These are phyloP conservation scores for Flexamia atlantica DNA, from an alignment of 2,888 invertebrate genomes.

Conservation along the genomic window DNA sequence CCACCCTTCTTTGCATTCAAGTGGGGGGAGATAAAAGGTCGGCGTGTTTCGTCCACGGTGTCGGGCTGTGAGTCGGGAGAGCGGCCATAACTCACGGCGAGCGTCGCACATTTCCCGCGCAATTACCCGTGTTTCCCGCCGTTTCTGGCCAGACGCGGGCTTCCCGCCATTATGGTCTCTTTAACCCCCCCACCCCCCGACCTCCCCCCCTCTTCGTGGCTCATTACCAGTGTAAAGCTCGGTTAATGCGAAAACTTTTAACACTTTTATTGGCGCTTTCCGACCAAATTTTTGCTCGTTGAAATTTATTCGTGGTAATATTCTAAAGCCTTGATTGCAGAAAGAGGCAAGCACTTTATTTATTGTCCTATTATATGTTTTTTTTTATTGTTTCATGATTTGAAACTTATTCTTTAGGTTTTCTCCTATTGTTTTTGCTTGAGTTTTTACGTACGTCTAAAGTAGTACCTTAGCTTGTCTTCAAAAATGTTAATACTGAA, in stretches of 20 bases:
- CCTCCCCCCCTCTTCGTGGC: background rate
- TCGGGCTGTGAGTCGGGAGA: no score
- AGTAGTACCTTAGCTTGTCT: no score
- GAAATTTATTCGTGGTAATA: no score
- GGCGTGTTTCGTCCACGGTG: background rate
- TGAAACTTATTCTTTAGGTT: no score
- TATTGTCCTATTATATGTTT: no score
- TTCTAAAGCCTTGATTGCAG: no score
- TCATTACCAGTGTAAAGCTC: slow-evolving; percentile 8
- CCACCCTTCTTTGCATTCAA: background rate
- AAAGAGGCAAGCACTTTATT: no score
- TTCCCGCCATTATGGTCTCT: slow-evolving; percentile 37
- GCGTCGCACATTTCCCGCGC: slow-evolving; percentile 53
- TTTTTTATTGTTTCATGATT: no score
- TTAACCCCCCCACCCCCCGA: background rate
- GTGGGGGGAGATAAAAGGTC: background rate
- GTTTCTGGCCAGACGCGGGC: slow-evolving; percentile 49
- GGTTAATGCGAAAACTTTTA: background rate
- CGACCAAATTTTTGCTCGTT: background rate
- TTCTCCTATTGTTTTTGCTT: no score
- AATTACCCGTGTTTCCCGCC: slow-evolving; percentile 55
- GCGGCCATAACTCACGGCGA: slow-evolving; percentile 29
- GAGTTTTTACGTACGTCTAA: no score
- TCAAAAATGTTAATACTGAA: no score
- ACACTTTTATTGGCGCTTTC: background rate